Percentiles rank a stretch among this genome's conserved stretches.
phyloP scores from a whole-genome alignment of 2,113 vertebrate genomes.

The Campylomormyrus numenius region DNA sequence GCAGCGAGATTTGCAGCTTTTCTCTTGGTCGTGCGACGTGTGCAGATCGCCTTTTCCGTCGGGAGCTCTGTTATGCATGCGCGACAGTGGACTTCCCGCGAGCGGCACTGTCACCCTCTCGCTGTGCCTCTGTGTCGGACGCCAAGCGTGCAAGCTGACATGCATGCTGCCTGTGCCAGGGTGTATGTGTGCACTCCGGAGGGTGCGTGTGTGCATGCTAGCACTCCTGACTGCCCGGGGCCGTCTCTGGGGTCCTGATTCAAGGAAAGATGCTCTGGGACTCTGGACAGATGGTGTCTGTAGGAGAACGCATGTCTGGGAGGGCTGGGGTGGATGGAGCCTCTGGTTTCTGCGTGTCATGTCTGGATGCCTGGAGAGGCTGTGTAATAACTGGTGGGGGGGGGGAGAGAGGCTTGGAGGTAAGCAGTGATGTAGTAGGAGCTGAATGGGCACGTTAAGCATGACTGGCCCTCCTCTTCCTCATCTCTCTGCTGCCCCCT shows the following conservation, averaged over 20 bases:
- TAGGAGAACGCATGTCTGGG: neutral
- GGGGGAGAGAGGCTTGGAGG: neutral
- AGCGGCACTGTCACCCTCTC: neutral
- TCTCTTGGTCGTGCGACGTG: neutral
- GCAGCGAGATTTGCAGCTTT: neutral
- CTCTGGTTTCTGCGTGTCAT: neutral
- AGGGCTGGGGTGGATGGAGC: neutral
- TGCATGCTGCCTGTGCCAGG: neutral
- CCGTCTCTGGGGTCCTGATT: neutral
- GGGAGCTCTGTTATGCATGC: neutral
- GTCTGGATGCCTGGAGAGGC: neutral
- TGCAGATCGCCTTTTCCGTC: neutral
- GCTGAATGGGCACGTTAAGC: neutral
- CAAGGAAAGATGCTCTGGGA: neutral
- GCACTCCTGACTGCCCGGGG: neutral
- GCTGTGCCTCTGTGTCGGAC: neutral
- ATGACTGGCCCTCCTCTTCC: slow-evolving; percentile 29
- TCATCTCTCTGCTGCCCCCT: neutral
- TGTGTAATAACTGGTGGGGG: neutral
- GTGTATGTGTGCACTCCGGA: neutral
- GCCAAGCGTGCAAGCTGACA: neutral
- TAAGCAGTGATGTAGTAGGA: neutral
- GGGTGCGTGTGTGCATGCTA: neutral
- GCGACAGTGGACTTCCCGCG: neutral
- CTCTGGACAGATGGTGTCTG: neutral